phyloP scores from a whole-genome alignment of 2,113 vertebrate genomes.

The Ailuropoda melanoleuca region DNA sequence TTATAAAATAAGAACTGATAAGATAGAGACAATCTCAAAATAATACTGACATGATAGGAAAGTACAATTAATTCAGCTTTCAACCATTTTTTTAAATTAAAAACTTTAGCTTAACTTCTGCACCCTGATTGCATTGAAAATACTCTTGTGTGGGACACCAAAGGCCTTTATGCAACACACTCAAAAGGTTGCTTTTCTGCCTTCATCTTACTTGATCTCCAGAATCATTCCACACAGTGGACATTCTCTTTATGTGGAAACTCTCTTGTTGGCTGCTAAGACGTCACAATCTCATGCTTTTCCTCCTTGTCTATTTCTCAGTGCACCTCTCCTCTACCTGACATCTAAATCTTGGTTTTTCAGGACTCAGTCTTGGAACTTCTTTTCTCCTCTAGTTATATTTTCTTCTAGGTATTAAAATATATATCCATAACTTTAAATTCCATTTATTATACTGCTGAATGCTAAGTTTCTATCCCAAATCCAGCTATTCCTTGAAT shows the following conservation, averaged over 20 bases:
- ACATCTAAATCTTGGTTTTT: background rate
- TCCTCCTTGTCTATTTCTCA: background rate
- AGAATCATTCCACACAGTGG: background rate
- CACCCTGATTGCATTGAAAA: background rate
- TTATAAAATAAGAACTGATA: background rate
- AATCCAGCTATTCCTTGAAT: background rate
- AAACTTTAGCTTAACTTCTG: background rate
- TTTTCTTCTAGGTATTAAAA: background rate
- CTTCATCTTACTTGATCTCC: background rate
- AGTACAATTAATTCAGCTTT: background rate
- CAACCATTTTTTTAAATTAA: background rate
- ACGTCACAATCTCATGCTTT: background rate
- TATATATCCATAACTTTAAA: background rate
- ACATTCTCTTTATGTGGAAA: background rate
- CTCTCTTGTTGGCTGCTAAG: too few relatives aligned
- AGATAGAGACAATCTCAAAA: background rate
- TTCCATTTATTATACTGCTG: background rate
- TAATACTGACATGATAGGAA: background rate
- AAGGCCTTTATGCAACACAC: background rate
- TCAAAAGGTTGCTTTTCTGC: background rate
- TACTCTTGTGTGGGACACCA: background rate
- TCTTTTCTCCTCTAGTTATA: background rate
- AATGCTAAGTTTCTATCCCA: background rate
- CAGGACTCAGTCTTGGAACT: background rate
- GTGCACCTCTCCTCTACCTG: background rate